Conservation (phyloP, 2,113 vertebrate species). For the Pangasianodon gigas region DNA sequence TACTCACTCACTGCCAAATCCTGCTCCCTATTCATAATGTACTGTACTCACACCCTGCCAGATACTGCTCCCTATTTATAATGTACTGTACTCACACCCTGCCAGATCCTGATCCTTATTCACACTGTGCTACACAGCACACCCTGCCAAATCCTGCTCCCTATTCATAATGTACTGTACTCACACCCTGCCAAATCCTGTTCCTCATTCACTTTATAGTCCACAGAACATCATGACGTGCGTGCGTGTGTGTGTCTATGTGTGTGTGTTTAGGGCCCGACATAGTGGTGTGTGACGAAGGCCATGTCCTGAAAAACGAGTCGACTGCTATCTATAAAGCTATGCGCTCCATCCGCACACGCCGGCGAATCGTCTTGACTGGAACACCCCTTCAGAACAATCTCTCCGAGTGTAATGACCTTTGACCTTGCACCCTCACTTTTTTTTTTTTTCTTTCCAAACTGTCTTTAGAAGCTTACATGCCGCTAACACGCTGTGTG, state of each 20-base stretch:
- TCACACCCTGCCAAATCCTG: neutral
- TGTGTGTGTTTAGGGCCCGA: slow-evolving; percentile 81
- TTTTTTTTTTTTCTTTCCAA: neutral
- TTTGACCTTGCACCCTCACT: neutral
- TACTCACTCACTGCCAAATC: neutral
- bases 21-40: neutral
- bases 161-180: neutral
- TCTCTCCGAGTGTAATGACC: slow-evolving; percentile 85
- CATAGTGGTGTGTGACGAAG: slow-evolving; percentile 95
- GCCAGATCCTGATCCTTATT: neutral
- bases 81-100: neutral
- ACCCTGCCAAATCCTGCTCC: neutral
- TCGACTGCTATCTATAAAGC: slow-evolving; percentile 87
- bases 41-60: neutral
- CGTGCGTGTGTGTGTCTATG: neutral
- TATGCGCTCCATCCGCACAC: slow-evolving; percentile 87
- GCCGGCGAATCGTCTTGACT: slow-evolving; percentile 89
- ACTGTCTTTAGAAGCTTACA: neutral
- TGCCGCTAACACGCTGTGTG: neutral
- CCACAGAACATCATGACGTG: neutral
- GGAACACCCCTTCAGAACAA: slow-evolving; percentile 97
- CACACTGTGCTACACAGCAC: neutral
- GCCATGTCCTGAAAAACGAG: slow-evolving; percentile 91
- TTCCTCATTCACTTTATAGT: neutral
- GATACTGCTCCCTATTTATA: neutral